phyloP scores from a whole-genome alignment of 2,797 vertebrate species.

The Coranthus polyacanthus region DNA sequence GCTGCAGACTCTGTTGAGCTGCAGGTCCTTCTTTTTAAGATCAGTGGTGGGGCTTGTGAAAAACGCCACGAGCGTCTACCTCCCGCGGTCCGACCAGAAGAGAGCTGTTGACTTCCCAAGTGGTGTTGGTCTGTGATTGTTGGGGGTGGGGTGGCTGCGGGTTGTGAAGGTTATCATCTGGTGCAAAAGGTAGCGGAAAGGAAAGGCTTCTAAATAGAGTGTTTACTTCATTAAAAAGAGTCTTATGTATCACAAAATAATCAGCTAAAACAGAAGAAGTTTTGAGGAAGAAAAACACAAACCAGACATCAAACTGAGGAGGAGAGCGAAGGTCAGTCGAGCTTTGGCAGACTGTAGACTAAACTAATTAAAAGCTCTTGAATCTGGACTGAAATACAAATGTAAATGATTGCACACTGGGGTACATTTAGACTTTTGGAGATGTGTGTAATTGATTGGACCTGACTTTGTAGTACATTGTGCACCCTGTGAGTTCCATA shows the following conservation, averaged over 20 bases:
- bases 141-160: slow-evolving; percentile 9
- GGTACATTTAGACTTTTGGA: slow-evolving; percentile 54
- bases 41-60: slow-evolving; percentile 57
- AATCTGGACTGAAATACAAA: slow-evolving; percentile 64
- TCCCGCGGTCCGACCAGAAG: slow-evolving; percentile 49
- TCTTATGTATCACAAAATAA: background rate
- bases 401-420: slow-evolving; percentile 61
- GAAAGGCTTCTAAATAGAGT: too few species aligned
- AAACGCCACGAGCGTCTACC: slow-evolving; percentile 35
- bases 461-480: slow-evolving; percentile 39
- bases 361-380: slow-evolving; percentile 74
- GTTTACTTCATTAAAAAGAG: slow-evolving; percentile 11
- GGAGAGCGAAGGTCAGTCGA: slow-evolving; percentile 59
- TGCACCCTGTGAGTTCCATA: slow-evolving; percentile 39
- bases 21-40: slow-evolving; percentile 61
- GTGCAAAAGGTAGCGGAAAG: slow-evolving; percentile 32
- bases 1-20: slow-evolving; percentile 33
- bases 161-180: slow-evolving; percentile 23
- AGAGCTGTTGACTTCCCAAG: slow-evolving; percentile 64
- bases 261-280: slow-evolving; percentile 11
- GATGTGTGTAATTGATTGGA: slow-evolving; percentile 56
- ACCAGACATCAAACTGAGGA: slow-evolving; percentile 63
- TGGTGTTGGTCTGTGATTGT: slow-evolving; percentile 50
- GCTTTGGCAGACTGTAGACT: slow-evolving; percentile 60
- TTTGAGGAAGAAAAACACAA: slow-evolving; percentile 46